These are phyloP conservation scores for Menidia beryllina DNA, from an alignment of 2,113 vertebrate species.

Conservation along the genomic window DNA sequence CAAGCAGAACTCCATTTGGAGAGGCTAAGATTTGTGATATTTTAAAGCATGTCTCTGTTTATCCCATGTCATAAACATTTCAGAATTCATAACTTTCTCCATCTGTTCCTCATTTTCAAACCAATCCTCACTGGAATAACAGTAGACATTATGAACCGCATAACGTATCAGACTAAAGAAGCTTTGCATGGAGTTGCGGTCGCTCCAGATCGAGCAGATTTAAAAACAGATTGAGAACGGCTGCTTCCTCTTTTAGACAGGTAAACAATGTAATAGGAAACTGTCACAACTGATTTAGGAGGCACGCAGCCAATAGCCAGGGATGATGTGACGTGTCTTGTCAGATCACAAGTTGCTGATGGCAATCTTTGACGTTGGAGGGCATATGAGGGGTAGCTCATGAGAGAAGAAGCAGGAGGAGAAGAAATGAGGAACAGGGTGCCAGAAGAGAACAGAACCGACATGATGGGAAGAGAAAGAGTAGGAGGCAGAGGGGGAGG, in stretches of 20 bases:
- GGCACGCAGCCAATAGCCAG: conserved; percentile 51
- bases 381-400: conserved; percentile 49
- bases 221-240: conserved; percentile 58
- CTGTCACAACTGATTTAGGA: conserved; percentile 78
- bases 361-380: conserved; percentile 68
- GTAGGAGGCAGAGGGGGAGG: conserved; percentile 22
- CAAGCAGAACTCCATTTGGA: conserved; percentile 51
- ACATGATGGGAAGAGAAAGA: conserved; percentile 51
- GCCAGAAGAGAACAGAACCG: conserved; percentile 15
- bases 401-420: conserved; percentile 36
- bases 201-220: conserved; percentile 65
- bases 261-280: conserved; percentile 79
- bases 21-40: conserved; percentile 56
- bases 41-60: conserved; percentile 72
- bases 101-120: conserved; percentile 74
- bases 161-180: conserved; percentile 45
- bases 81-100: conserved; percentile 73
- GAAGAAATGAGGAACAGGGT: conserved; percentile 12
- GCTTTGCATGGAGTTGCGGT: conserved; percentile 47
- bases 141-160: conserved; percentile 67
- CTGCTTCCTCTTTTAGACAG: conserved; percentile 69
- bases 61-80: conserved; percentile 80
- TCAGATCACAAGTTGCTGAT: conserved; percentile 66
- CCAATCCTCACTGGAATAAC: conserved; percentile 69
- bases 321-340: conserved; percentile 68